Base-by-base conservation (phyloP, 2,113 vertebrate genomes). In the Gallinago jamesoni region DNA sequence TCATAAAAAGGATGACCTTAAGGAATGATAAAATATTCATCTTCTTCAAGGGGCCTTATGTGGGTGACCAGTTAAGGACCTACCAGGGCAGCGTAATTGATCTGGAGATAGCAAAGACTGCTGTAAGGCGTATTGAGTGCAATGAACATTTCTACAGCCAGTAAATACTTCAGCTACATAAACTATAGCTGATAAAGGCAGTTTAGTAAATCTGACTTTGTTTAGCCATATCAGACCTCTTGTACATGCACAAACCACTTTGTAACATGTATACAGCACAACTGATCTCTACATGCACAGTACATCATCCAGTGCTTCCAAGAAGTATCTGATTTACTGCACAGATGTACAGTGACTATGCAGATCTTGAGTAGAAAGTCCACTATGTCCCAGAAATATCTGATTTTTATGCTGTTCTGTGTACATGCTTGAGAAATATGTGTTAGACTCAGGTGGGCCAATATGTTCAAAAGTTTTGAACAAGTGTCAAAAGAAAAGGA, bases 221-320 rank as follows among this genome's bases (percentile, higher is more conserved):
- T 66, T 82, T 74, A 77, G 35, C 80, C 19, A 2, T 35, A 15
- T 63, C 64, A 67, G 60, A 12, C 31, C 69, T 92, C 35, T 77
- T 87, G 50, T 14, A 48, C 39, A 30, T 0, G 1, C 35, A 76
- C 33, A 77, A 92, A 74, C 21, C 16, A 3, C 47, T 84, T 37
- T 33, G 24, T 69, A 50, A 74, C 1, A 0, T 60, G 55, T 31
- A 14, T 14, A 39, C 39, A 41, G 35, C 60, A n/a, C 45, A 57
- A 1, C 12, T 1, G 8, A 23, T 47, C 28, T 80, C 67, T 35
- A 22, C 60, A 10, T 0, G 1, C 23, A 14, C 33, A 39, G 25
- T 47, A 48, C 28, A 7, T 43, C 30, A 45, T 41, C 30, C 55
- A 53, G 50, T 50, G 55, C 41, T 74, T 87, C 60, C 77, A 63